A percentile compares a stretch with the other conserved stretches of the same genome.
phyloP scores from a whole-genome alignment of 2,797 vertebrate species.

The Buceros bicornis region DNA sequence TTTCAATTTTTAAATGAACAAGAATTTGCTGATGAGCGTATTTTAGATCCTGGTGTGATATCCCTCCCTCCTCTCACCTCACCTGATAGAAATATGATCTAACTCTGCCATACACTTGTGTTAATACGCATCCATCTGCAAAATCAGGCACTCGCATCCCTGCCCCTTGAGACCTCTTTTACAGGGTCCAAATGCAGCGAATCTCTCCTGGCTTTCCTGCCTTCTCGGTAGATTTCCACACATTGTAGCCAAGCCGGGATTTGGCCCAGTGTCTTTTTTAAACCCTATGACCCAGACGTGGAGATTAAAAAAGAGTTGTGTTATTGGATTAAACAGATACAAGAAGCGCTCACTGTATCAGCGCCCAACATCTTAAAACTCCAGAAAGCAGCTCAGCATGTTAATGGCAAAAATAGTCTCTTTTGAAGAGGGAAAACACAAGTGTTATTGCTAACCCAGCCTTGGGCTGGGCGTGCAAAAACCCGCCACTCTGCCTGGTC shows the following conservation, averaged over 20 bases:
- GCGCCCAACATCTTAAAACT: slow-evolving; percentile 42
- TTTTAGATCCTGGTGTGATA: background rate
- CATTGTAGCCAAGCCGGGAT: slow-evolving; percentile 46
- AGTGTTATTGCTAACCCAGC: background rate
- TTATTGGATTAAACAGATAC: slow-evolving; percentile 74
- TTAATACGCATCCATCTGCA: background rate
- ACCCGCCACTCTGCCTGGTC: background rate
- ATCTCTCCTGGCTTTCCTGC: slow-evolving; percentile 5
- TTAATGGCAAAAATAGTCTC: background rate
- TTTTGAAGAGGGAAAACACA: background rate
- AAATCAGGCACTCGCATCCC: background rate
- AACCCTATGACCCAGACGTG: slow-evolving; percentile 66
- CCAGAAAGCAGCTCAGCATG: slow-evolving; percentile 8
- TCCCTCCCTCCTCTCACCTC: background rate
- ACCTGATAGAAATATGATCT: background rate
- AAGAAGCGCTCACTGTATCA: slow-evolving; percentile 22
- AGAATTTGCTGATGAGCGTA: background rate
- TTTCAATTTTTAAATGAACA: background rate
- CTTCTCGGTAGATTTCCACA: slow-evolving; percentile 60
- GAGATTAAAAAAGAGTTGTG: slow-evolving; percentile 68
- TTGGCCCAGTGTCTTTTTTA: slow-evolving; percentile 71
- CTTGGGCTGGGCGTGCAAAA: background rate
- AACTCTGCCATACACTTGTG: background rate
- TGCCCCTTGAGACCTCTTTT: background rate
- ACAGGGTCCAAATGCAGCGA: background rate